Evolutionary conservation across 23 tunicate species (phyloP), one percentile per base, ranked within the genome.

Genomic region (Halocynthia aurantium): DNA sequence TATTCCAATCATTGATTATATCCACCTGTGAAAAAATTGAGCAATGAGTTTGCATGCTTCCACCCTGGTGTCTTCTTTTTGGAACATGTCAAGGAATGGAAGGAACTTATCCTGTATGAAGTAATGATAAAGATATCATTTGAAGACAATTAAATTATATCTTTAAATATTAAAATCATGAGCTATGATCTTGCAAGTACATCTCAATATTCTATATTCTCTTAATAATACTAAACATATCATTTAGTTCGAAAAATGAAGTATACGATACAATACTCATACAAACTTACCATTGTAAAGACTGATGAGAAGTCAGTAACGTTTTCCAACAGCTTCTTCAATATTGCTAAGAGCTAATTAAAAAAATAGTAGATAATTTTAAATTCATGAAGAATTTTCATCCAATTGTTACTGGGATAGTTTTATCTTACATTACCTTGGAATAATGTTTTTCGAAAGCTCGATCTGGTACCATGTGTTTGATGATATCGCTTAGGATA

Each of bases 61-160:
- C 66, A 81, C 76, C 61, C 78, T 85, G 8, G 55, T 67, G 11
- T 76, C 88, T 67, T 92, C 98, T 51, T 92, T 92, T 62, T 92
- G 98, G 83, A 92, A 92, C 88, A 92, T 60, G 70, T 92, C 98
- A 40, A 92, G 73, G 62, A 86, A 92, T 8, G 98, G 87, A 50
- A 92, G 83, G 74, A 85, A 92, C 58, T 79, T 82, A 54, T 86
- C 96, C 91, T 86, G 65, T 9, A 79, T 51, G 40, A 55, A 69
- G 18, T 13, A 19, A 66, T 4, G 4, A 31, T 31, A 31, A 31
- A 31, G 44, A 31, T 31, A 31, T 31, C 44, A 31, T 31, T 31
- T 4, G 2, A 31, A 31, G 44, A 31, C 44, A 31, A 31, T 31
- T 31, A 31, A 31, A 31, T 31, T 31, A 31, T 31, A 31, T 31